Percentiles rank a stretch among this genome's conserved stretches.
phyloP scores from a whole-genome alignment of 2,797 vertebrate species.

The Gadopsis bispinosus region DNA sequence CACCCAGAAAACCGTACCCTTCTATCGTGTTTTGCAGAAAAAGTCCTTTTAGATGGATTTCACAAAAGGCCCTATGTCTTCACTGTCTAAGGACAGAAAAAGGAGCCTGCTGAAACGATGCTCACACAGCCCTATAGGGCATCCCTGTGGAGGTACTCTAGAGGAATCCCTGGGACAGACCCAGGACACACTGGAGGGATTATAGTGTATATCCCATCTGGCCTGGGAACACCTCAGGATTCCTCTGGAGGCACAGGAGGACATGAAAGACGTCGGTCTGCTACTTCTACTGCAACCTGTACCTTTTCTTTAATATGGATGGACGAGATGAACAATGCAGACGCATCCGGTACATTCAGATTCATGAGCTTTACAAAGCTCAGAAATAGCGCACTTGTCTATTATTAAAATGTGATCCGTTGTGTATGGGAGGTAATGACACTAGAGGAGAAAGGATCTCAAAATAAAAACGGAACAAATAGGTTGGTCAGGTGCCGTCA shows the following conservation, averaged over 20 bases:
- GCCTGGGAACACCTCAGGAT: not conserved
- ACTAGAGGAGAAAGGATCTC: not conserved
- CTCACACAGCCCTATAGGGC: not conserved
- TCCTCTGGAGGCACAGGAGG: too few relatives aligned
- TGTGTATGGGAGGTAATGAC: not conserved
- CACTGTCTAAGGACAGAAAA: too few relatives aligned
- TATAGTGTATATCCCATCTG: too few relatives aligned
- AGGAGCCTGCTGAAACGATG: not conserved
- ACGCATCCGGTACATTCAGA: not conserved
- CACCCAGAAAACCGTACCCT: too few relatives aligned
- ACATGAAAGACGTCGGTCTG: not conserved
- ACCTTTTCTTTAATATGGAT: not conserved
- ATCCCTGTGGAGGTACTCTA: too few relatives aligned
- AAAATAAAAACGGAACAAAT: not conserved
- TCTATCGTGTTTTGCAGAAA: too few relatives aligned
- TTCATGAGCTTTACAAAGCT: not conserved
- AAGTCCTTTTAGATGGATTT: too few relatives aligned
- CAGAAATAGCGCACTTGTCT: not conserved
- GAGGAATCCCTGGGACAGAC: not conserved
- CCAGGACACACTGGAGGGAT: not conserved
- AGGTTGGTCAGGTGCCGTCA: not conserved
- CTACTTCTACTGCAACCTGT: not conserved
- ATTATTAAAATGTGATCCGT: not conserved
- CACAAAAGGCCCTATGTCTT: too few relatives aligned
- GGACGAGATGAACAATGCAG: not conserved